Evolutionary conservation across 2,888 invertebrate species (phyloP).

Genomic region (Hyalella azteca): DNA sequence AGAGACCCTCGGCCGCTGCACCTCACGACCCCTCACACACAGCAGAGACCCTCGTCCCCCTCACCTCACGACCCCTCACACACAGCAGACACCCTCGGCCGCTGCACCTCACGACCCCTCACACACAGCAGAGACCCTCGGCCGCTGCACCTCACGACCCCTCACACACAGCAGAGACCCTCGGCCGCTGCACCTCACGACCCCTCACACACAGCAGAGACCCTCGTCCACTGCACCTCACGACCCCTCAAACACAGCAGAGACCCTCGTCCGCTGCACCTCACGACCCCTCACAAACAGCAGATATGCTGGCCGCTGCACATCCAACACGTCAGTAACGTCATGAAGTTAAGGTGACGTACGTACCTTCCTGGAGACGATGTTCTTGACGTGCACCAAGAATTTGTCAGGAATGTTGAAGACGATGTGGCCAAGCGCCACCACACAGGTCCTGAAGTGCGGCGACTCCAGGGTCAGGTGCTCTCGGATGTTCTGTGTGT

Average conservation of each 20-base stretch:
- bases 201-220: neutral
- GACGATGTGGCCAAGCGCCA: conserved; percentile 92
- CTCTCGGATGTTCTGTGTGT: conserved; percentile 57
- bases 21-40: neutral
- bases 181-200: too few relatives aligned
- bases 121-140: neutral
- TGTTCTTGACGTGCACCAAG: conserved; percentile 88
- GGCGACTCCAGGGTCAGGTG: conserved; percentile 54
- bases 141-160: neutral
- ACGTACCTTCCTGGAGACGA: conserved; percentile 79
- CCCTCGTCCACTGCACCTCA: neutral
- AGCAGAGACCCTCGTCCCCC: too few relatives aligned
- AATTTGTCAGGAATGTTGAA: conserved; percentile 89
- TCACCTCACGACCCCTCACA: neutral
- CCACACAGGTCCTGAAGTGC: conserved; percentile 90
- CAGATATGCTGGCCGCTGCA: neutral
- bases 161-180: too few relatives aligned
- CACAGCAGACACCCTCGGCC: neutral
- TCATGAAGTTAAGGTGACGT: conserved; percentile 57
- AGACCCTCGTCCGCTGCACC: neutral
- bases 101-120: too few relatives aligned
- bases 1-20: neutral
- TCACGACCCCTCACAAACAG: neutral
- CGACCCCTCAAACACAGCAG: neutral
- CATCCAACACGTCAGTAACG: neutral